Percentiles rank a stretch among this genome's conserved stretches.
These are phyloP conservation scores for Ceyx cyanopectus DNA, from an alignment of 2,113 vertebrate genomes.

Conservation along the genomic window DNA sequence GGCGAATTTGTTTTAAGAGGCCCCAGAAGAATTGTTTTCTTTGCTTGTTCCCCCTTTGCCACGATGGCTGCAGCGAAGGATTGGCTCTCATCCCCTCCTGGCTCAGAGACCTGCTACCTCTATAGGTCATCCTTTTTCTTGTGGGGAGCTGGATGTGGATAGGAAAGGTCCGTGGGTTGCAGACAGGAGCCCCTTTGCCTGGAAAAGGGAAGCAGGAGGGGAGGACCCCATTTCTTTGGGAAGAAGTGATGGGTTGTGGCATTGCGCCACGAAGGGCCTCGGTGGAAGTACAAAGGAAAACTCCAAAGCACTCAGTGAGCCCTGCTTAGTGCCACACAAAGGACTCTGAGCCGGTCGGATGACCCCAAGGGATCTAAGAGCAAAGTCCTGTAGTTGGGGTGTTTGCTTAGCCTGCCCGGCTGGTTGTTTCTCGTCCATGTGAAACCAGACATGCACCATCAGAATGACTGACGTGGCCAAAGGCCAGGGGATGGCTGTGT, in stretches of 20 bases:
- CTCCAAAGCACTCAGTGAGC: background rate
- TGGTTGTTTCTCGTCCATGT: background rate
- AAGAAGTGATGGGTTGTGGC: background rate
- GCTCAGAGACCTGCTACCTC: background rate
- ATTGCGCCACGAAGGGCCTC: background rate
- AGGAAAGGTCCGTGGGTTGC: background rate
- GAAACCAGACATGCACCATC: constrained; percentile 30
- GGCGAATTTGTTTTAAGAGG: background rate
- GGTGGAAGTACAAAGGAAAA: constrained; percentile 5
- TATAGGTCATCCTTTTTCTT: background rate
- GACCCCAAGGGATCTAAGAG: constrained; percentile 7
- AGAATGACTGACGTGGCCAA: background rate
- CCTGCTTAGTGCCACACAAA: constrained; percentile 22
- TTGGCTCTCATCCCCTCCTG: background rate
- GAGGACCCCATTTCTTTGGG: background rate
- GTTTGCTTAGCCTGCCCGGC: constrained; percentile 14
- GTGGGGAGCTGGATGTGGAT: background rate
- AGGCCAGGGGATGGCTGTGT: background rate
- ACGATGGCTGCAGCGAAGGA: background rate
- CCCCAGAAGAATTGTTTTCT: background rate
- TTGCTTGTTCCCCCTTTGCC: background rate
- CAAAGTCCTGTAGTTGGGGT: background rate
- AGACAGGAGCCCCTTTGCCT: background rate
- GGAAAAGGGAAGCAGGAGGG: background rate
- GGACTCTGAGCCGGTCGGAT: background rate